Evolutionary conservation across 2,888 invertebrate species (phyloP).

Genomic region (Drosophila kuntzei): DNA sequence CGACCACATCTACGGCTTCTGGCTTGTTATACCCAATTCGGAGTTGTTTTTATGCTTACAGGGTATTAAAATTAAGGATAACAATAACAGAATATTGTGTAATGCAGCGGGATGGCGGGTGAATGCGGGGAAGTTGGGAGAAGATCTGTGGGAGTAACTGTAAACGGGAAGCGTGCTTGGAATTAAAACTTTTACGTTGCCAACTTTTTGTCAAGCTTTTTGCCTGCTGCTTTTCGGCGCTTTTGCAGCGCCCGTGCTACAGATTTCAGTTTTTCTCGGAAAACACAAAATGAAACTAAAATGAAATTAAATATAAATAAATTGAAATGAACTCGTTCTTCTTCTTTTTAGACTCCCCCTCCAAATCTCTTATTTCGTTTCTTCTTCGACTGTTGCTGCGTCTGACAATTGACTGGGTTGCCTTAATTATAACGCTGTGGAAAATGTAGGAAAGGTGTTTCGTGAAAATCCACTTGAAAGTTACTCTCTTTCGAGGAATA

Average conservation of each 20-base stretch:
- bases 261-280: constrained; percentile 28
- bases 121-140: neutral
- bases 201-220: constrained; percentile 50
- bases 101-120: neutral
- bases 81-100: constrained; percentile 17
- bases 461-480: constrained; percentile 9
- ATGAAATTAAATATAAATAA: constrained; percentile 44
- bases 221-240: constrained; percentile 6
- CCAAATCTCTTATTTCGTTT: neutral
- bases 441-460: constrained; percentile 13
- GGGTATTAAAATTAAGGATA: constrained; percentile 28
- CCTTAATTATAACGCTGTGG: constrained; percentile 28
- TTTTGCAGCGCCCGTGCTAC: too few species aligned
- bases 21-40: neutral
- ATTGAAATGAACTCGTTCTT: constrained; percentile 48
- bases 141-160: neutral
- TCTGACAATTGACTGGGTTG: constrained; percentile 30
- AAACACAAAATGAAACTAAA: constrained; percentile 18
- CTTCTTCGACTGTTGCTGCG: constrained; percentile 2
- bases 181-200: constrained; percentile 60
- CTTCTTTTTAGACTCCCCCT: neutral
- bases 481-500: neutral
- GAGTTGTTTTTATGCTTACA: neutral
- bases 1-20: too few species aligned
- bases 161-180: constrained; percentile 51